Evolutionary conservation across 2,113 vertebrate genomes (phyloP).

Genomic region (Cavia aperea): DNA sequence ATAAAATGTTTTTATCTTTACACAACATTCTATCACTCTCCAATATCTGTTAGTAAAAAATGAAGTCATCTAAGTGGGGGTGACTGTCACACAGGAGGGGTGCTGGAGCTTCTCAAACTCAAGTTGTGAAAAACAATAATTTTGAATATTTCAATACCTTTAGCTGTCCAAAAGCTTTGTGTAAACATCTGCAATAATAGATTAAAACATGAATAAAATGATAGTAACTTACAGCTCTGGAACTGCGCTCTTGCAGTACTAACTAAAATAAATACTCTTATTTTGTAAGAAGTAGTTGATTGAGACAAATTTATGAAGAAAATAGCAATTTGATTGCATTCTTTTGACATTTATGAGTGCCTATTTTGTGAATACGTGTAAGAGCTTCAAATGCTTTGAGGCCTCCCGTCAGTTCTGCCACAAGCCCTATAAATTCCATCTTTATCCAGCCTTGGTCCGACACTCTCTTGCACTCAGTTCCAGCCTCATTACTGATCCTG

Average conservation of each 20-base stretch:
- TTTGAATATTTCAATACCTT: not conserved
- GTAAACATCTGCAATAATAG: not conserved
- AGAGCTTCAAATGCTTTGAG: not conserved
- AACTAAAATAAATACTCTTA: not conserved
- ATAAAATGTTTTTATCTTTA: not conserved
- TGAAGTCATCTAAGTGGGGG: not conserved
- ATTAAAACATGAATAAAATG: not conserved
- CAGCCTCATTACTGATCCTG: not conserved
- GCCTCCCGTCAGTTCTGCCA: not conserved
- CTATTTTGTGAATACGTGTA: not conserved
- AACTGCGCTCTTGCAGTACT: not conserved
- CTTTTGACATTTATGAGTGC: not conserved
- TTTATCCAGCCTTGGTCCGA: not conserved
- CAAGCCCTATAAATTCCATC: not conserved
- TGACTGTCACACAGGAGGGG: not conserved
- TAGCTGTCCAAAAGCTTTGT: conserved; percentile 3
- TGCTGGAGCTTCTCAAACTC: not conserved
- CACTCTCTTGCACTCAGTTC: not conserved
- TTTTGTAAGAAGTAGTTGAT: conserved; percentile 1
- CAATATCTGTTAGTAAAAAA: not conserved
- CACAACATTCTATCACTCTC: not conserved
- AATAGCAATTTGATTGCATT: not conserved
- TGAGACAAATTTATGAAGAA: not conserved
- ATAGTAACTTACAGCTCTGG: not conserved
- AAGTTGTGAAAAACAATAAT: not conserved